Evolutionary conservation across 30 jellyfish, hydroid and myxozoan species (phyloP), one percentile per base, ranked within the genome.

Genomic region (Pelagia noctiluca): DNA sequence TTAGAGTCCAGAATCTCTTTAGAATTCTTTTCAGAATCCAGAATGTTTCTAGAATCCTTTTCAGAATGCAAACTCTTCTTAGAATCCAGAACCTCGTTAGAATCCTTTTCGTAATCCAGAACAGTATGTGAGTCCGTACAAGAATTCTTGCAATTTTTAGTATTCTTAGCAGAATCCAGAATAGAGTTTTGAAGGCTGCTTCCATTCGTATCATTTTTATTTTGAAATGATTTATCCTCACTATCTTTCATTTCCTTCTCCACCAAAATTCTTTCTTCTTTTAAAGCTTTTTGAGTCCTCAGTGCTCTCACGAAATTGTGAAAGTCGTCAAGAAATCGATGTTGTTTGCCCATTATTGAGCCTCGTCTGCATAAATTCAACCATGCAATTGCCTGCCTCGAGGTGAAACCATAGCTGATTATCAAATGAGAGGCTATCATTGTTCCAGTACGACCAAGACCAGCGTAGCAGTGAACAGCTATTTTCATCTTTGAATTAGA

Each of bases 381-480:
- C 98, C 98, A 92, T 12, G 92, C 98, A 22, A 96, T 89, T 33
- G 90, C 96, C 47, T 90, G 83, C 63, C 98, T 77, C 65, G 98
- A 73, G 34, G 90, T 84, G 89, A 92, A 92, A 21, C 75, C 85
- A 86, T 79, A 69, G n/a, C 61, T 68, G 31, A 66, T 73, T n/a
- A 92, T 86, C 82, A 92, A 36, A 36, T 50, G 28, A 36, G 96
- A 73, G 28, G 96, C 98, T 25, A 92, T 86, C 96, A 92, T 83
- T 46, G 98, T 85, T 29, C 97, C 98, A 29, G 98, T 92, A 16
- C 98, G 91, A 1, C 98, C 98, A 30, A 92, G 63, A 1, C 98
- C 98, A 0, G 98, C 98, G 80, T 92, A 96, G 53, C 98, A 92
- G 78, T 92, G 98, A 11, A 92, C 96, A 2, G 98, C 98, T 24